phyloP scores from a whole-genome alignment of 2,797 vertebrate species.

The Podargus strigoides region DNA sequence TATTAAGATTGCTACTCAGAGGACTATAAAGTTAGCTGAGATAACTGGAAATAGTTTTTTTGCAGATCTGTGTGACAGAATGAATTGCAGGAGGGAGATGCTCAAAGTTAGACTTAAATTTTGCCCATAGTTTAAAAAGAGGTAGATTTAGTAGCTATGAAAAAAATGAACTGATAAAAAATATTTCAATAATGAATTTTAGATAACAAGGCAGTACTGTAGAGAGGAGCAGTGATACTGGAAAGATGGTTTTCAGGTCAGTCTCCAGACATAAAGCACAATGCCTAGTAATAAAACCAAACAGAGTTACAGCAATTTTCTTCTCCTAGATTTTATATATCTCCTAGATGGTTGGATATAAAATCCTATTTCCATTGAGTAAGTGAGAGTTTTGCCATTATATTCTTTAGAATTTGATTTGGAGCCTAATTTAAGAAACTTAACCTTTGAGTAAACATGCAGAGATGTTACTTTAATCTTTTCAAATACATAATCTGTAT shows the following conservation, averaged over 20 bases:
- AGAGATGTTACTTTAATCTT: conserved; percentile 5
- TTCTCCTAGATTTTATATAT: conserved; percentile 22
- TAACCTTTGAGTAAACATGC: conserved; percentile 37
- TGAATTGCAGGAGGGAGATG: not conserved
- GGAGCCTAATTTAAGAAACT: conserved; percentile 34
- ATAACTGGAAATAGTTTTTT: not conserved
- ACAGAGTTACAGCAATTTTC: conserved; percentile 29
- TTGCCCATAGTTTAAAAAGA: not conserved
- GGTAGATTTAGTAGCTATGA: not conserved
- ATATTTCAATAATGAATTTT: not conserved
- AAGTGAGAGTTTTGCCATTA: conserved; percentile 18
- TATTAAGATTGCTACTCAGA: not conserved
- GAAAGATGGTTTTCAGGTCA: conserved; percentile 12
- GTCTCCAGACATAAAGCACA: conserved; percentile 35
- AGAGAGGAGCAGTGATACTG: not conserved
- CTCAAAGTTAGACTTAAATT: not conserved
- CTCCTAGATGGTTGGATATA: conserved; percentile 32
- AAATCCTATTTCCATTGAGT: conserved; percentile 35
- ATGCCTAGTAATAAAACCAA: conserved; percentile 42
- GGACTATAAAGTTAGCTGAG: not conserved
- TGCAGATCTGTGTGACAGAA: not conserved
- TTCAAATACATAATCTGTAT: conserved; percentile 10
- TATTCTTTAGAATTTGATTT: conserved; percentile 26
- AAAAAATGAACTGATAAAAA: conserved; percentile 11
- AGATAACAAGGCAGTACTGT: not conserved